phyloP scores from a whole-genome alignment of 2,113 vertebrate species.

The Nestor notabilis region DNA sequence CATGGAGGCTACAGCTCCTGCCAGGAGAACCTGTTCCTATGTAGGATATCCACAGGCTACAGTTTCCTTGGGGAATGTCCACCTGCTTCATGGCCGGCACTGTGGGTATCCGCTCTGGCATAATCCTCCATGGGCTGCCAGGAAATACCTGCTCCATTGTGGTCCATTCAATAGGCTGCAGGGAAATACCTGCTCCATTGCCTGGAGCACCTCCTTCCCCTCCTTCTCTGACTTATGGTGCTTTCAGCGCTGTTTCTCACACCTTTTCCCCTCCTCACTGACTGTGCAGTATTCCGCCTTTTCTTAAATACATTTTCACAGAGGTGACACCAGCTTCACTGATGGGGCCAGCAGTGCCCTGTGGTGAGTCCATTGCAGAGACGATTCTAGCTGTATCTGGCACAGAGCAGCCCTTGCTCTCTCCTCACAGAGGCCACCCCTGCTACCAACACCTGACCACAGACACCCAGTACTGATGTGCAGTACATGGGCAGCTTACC shows the following conservation, averaged over 20 bases:
- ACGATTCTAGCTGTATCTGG: neutral
- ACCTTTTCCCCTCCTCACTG: neutral
- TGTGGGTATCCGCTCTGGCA: neutral
- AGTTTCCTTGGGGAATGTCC: neutral
- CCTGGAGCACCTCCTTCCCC: neutral
- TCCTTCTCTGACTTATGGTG: neutral
- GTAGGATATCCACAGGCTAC: neutral
- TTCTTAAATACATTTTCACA: neutral
- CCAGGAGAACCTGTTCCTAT: neutral
- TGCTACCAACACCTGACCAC: neutral
- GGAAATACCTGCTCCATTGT: neutral
- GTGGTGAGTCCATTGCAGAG: rapidly evolving
- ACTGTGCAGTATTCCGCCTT: neutral
- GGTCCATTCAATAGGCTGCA: neutral
- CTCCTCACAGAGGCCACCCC: neutral
- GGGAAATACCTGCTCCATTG: neutral
- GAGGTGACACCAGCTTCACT: neutral
- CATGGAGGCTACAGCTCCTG: neutral
- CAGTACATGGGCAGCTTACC: neutral
- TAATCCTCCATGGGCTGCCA: neutral
- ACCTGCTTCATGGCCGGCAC: neutral
- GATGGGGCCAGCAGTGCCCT: neutral
- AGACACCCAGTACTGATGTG: neutral
- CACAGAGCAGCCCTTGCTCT: neutral
- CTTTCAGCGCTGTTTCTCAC: neutral